These are phyloP conservation scores for Calidris pygmaea DNA, from an alignment of 2,113 vertebrate genomes.

Conservation along the genomic window DNA sequence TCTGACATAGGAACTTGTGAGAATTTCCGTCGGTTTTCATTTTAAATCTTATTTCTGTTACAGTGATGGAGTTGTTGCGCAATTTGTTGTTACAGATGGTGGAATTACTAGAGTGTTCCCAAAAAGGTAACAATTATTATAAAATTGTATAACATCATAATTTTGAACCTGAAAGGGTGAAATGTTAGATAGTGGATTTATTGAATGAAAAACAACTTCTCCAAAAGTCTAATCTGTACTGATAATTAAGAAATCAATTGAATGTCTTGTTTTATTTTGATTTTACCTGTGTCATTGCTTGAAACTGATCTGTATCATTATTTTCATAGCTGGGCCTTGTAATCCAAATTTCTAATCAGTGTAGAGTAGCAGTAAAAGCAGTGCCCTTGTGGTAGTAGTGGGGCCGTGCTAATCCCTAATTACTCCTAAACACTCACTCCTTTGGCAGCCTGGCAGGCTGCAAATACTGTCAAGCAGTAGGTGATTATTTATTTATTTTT, in stretches of 20 bases:
- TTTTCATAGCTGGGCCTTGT: background rate
- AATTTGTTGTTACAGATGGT: conserved; percentile 95
- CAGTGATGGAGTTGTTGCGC: conserved; percentile 88
- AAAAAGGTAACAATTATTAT: conserved; percentile 82
- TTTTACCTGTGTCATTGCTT: background rate
- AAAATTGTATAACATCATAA: background rate
- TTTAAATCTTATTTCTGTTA: conserved; percentile 25
- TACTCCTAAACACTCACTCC: background rate
- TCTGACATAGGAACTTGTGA: background rate
- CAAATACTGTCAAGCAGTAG: background rate
- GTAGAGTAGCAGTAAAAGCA: background rate
- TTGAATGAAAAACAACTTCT: background rate
- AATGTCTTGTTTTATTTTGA: background rate
- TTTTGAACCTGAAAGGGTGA: background rate
- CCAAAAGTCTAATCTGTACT: background rate
- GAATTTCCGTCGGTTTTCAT: background rate
- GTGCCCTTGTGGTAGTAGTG: background rate
- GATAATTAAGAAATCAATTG: background rate
- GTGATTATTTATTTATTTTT: background rate
- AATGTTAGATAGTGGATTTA: background rate
- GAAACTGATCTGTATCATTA: background rate
- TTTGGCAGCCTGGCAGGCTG: background rate
- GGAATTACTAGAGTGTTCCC: conserved; percentile 96
- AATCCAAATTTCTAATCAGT: background rate
- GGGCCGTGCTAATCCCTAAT: background rate